Evolutionary conservation across 2,797 vertebrate species (phyloP).

Genomic region (Thaleichthys pacificus): DNA sequence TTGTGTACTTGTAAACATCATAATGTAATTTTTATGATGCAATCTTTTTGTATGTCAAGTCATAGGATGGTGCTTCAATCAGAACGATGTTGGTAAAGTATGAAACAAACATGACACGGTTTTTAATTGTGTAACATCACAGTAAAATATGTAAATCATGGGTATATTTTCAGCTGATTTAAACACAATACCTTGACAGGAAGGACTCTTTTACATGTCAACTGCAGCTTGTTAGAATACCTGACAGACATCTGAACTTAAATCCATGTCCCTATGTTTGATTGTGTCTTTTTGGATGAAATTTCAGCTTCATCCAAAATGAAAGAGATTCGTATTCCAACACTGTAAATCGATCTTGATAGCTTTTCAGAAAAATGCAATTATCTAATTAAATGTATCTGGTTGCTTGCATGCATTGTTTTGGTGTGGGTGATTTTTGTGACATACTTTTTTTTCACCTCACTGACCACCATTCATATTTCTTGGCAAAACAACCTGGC

Average conservation of each 20-base stretch:
- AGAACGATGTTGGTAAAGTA: too few relatives aligned
- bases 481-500: constrained; percentile 15
- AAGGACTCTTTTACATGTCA: constrained; percentile 47
- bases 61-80: too few relatives aligned
- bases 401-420: constrained; percentile 64
- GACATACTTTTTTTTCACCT: background rate
- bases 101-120: background rate
- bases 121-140: background rate
- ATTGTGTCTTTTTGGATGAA: constrained; percentile 66
- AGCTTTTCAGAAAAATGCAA: constrained; percentile 42
- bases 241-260: constrained; percentile 38
- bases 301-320: constrained; percentile 67
- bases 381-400: constrained; percentile 74
- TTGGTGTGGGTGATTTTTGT: constrained; percentile 37
- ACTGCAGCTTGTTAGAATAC: constrained; percentile 23
- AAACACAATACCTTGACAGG: constrained; percentile 25
- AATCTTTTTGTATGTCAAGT: background rate
- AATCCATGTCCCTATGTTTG: constrained; percentile 40
- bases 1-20: background rate
- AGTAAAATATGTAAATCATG: constrained; percentile 18
- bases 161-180: constrained; percentile 28
- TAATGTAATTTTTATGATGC: background rate
- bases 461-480: constrained; percentile 29
- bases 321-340: constrained; percentile 64
- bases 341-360: constrained; percentile 44